Evolutionary conservation across 1,140 invertebrate species (phyloP), one percentile per base, ranked within the genome.

Genomic region (Belonocnema kinseyi): DNA sequence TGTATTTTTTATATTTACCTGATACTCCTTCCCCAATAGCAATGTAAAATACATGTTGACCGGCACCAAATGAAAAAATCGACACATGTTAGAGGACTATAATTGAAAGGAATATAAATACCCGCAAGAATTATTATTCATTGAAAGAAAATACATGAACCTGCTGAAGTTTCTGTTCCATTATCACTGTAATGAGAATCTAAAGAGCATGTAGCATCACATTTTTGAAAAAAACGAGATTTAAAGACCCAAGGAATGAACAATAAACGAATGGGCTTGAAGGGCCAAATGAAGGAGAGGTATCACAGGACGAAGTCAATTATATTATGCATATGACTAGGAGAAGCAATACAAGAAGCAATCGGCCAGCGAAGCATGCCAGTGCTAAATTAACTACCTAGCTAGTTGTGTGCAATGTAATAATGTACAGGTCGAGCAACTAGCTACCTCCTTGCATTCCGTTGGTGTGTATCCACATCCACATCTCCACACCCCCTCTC

Each of bases 301-400:
- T 40, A 66, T 66, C 40, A 77, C 77, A 77, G 78, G 80, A 85
- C 82, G 82, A 85, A 86, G 85, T 86, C 85, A 85, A 86, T 86
- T 86, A 86, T 85, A 84, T 86, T 86, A 86, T 86, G 85, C 85
- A 86, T 86, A 86, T 86, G 84, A 84, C 81, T 77, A 74, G 78
- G 75, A 77, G 83, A 82, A 85, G 84, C 82, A 85, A 85, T 85
- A 85, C 84, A 85, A 85, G 84, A 85, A 85, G 84, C 84, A 85
- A 85, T 85, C 81, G 84, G 77, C 66, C 81, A 21, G 58, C 80
- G 82, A 85, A 82, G 81, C 66, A 85, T 75, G 78, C 80, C 84
- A 85, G 76, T 73, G 82, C 82, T 85, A 85, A 85, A 85, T 85
- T 85, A 85, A 85, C 84, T 85, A 83, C 83, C 82, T 85, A 80